phyloP scores from a whole-genome alignment of 2,113 vertebrate genomes.

The Passerina amoena region DNA sequence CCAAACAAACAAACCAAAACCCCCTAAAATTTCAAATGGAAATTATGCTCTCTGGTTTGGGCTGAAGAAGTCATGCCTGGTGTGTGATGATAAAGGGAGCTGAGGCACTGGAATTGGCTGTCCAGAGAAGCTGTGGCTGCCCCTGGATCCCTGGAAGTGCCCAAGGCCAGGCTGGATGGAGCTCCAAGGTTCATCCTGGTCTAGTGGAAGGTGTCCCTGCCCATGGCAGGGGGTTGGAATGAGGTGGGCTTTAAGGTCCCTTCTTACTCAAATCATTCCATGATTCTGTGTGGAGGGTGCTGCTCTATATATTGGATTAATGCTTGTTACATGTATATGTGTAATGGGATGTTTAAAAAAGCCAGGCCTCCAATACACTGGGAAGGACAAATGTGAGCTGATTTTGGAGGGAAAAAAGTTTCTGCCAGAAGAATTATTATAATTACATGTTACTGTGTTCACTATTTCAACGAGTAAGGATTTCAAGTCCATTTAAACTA shows the following conservation, averaged over 20 bases:
- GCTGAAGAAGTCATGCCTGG: neutral
- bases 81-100: neutral
- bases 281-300: neutral
- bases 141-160: neutral
- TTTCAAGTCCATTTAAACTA: neutral
- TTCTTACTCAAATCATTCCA: neutral
- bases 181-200: neutral
- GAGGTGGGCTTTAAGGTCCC: neutral
- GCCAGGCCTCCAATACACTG: neutral
- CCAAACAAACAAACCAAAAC: rapidly evolving
- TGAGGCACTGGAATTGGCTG: neutral
- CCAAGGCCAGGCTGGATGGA: neutral
- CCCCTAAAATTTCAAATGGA: neutral
- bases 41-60: neutral
- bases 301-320: neutral
- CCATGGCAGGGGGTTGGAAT: neutral
- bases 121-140: neutral
- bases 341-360: neutral
- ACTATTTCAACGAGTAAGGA: rapidly evolving
- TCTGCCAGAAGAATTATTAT: neutral
- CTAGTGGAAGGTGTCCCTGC: neutral
- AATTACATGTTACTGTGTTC: neutral
- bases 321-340: neutral
- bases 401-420: neutral
- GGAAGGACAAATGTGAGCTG: neutral